Percentiles rank a stretch among this genome's conserved stretches.
Conservation (phyloP, 1,140 invertebrate genomes). For the Trachymyrmex septentrionalis region DNA sequence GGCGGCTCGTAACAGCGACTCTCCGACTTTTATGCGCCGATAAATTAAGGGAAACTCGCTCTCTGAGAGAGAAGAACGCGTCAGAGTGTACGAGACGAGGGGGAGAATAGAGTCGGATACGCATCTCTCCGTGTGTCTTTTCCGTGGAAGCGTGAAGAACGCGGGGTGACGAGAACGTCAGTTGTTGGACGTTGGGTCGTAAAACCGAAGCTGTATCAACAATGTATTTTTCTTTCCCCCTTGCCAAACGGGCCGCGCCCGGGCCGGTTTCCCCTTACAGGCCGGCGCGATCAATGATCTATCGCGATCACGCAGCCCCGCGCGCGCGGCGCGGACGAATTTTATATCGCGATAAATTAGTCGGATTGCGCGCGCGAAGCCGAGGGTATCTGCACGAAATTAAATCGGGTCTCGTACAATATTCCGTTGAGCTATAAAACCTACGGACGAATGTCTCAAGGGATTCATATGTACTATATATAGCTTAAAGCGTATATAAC, state of each 20-base stretch:
- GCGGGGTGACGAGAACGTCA: slow-evolving; percentile 39
- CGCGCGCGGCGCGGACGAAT: slow-evolving; percentile 51
- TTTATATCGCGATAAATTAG: slow-evolving; percentile 65
- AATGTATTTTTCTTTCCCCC: slow-evolving; percentile 38
- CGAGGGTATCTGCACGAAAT: slow-evolving; percentile 45
- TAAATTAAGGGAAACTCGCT: slow-evolving; percentile 68
- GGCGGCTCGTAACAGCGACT: slow-evolving; percentile 40
- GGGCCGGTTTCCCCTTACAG: background rate
- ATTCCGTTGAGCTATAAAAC: slow-evolving; percentile 49
- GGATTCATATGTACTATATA: slow-evolving; percentile 22
- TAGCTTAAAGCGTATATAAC: background rate
- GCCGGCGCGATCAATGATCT: slow-evolving; percentile 57
- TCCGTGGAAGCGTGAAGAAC: slow-evolving; percentile 54
- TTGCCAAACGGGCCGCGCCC: background rate
- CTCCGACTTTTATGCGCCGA: slow-evolving; percentile 69
- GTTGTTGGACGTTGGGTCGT: slow-evolving; percentile 50
- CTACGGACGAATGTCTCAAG: slow-evolving; percentile 17
- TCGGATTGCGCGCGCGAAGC: slow-evolving; percentile 36
- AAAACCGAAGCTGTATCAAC: slow-evolving; percentile 65
- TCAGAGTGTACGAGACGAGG: slow-evolving; percentile 27
- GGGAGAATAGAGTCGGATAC: slow-evolving; percentile 62
- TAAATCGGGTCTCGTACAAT: slow-evolving; percentile 44
- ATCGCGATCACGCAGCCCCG: slow-evolving; percentile 52
- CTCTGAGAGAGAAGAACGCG: slow-evolving; percentile 35
- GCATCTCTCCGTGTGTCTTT: slow-evolving; percentile 44